Evolutionary conservation across 2,888 invertebrate species (phyloP), one percentile per base, ranked within the genome.

Genomic region (Ophraella communa): DNA sequence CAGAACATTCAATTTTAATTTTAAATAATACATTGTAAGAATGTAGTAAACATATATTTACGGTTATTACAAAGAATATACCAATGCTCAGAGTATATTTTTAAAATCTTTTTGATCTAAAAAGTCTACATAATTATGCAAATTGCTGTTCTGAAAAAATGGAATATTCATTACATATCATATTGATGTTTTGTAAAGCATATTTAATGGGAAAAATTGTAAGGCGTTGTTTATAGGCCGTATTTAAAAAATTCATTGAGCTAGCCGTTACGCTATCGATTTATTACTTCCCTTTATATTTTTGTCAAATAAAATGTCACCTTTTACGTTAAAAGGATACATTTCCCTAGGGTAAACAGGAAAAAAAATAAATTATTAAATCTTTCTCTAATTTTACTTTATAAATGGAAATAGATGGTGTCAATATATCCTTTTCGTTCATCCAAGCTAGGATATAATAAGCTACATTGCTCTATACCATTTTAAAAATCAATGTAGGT

Each of bases 201-300:
- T 49, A 23, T 49, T 49, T 24, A 17, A 49, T 14, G 49, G 18
- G 11, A 51, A 51, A 51, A 10, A 51, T 24, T 51, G 14, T 23
- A 27, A 51, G 27, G 24, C 49, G 17, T 24, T 51, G 14, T 51
- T 51, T 51, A 27, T 51, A 51, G 49, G 27, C 17, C 49, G 20
- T 24, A 30, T 14, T 51, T 51, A 51, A 51, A 51, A 51, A 51
- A 51, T 51, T 51, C 49, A 51, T 51, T 17, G 17, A 27, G 23
- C 17, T 17, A 51, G 14, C 49, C n/a, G 49, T 51, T 14, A 51
- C 27, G 24, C 1, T 51, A 51, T 51, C 27, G 49, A 51, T 51
- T 51, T 51, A 51, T 51, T 27, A 24, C n/a, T 17, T 51, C 49
- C 17, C 17, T 51, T 27, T 21, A 45, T 20, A 21, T 45, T 45